Evolutionary conservation across 2,797 vertebrate species (phyloP).

Genomic region (Chiroxiphia lanceolata): DNA sequence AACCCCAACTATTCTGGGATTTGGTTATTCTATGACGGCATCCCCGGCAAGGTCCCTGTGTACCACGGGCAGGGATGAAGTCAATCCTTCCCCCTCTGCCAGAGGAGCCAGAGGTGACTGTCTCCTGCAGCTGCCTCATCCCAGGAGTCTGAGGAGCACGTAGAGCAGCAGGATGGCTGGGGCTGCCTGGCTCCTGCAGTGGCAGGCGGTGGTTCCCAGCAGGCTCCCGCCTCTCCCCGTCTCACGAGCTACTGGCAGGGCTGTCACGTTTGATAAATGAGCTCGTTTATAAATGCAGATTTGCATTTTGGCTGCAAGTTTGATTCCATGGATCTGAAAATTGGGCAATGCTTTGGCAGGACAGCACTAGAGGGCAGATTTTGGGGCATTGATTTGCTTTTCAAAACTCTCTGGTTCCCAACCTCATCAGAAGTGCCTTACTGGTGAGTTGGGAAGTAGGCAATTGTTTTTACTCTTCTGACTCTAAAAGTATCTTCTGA

Average conservation of each 20-base stretch:
- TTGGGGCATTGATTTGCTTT: background rate
- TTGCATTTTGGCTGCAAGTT: background rate
- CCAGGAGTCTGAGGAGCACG: background rate
- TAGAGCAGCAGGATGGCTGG: background rate
- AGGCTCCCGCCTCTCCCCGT: background rate
- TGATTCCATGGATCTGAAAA: background rate
- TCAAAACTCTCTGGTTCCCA: background rate
- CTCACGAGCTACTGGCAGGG: background rate
- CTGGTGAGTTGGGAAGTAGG: background rate
- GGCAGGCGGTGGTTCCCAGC: background rate
- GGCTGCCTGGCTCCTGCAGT: background rate
- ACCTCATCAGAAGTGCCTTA: background rate
- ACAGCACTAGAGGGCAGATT: background rate
- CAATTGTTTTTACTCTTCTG: background rate
- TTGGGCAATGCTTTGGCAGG: background rate
- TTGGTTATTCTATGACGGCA: fast-evolving
- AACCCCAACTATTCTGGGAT: fast-evolving
- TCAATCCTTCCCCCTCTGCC: background rate
- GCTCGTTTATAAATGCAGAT: background rate
- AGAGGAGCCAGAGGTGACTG: background rate
- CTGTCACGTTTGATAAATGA: background rate
- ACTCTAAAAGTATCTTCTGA: background rate
- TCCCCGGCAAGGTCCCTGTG: fast-evolving
- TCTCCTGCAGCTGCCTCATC: background rate
- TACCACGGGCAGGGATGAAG: background rate